These are phyloP conservation scores for Numenius phaeopus DNA, from an alignment of 2,797 vertebrate species.

Conservation along the genomic window DNA sequence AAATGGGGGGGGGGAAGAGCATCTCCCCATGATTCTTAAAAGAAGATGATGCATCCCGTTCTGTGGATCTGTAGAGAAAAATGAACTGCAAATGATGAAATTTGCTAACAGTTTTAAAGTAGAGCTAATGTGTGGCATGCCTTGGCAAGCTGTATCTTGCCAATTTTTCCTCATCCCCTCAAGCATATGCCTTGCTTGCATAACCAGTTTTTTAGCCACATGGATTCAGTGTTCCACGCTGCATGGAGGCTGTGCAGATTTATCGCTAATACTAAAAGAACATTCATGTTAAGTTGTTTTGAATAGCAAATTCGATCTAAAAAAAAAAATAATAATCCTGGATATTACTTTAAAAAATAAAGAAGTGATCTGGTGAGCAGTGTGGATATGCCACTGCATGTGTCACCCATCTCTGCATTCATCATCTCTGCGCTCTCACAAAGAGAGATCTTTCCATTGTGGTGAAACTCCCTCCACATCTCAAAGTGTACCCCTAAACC, in stretches of 20 bases:
- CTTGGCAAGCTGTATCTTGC: constrained; percentile 67
- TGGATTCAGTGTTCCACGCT: constrained; percentile 47
- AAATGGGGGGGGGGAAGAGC: background rate
- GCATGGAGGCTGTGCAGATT: constrained; percentile 50
- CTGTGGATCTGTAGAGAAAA: constrained; percentile 24
- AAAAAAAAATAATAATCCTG: background rate
- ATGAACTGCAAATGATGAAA: constrained; percentile 51
- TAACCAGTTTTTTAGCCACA: constrained; percentile 70
- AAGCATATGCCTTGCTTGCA: constrained; percentile 71
- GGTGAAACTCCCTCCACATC: background rate
- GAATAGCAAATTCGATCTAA: constrained; percentile 35
- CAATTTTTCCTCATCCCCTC: constrained; percentile 65
- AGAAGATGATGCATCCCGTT: background rate
- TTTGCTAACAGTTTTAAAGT: constrained; percentile 63
- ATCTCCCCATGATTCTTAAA: background rate
- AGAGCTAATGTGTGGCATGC: constrained; percentile 69
- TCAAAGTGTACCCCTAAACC: background rate
- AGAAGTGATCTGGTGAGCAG: background rate
- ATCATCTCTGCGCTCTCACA: background rate
- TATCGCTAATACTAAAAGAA: constrained; percentile 69
- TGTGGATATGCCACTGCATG: background rate
- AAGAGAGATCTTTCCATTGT: background rate
- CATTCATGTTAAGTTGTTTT: constrained; percentile 47
- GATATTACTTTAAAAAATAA: constrained; percentile 6
- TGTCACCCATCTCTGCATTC: constrained; percentile 4